Evolutionary conservation across 2,888 invertebrate genomes (phyloP), one percentile per base, ranked within the genome.

Genomic region (Rhodophaea formosa): DNA sequence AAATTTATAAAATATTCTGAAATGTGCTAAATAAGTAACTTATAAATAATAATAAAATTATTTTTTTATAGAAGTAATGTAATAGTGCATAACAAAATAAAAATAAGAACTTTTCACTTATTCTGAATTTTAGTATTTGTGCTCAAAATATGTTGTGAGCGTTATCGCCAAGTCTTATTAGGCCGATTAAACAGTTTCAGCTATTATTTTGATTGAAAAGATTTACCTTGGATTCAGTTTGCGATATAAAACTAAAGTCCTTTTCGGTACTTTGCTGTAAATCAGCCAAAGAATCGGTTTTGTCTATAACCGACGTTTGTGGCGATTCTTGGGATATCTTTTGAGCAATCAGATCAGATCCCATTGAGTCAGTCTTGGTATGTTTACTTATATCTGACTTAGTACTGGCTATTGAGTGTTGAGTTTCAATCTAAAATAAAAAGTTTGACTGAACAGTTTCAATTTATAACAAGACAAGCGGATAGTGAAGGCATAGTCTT

Each of bases 161-260:
- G 14, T 51, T 39, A 39, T 51, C 51, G 51, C 51, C 35, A 51
- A 51, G 6, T 51, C 2, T 12, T 2, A 12, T 14, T 44, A n/a
- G 29, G 29, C 29, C 42, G 35, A 42, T 53, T n/a, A 12, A 8
- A 45, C 14, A 45, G 8, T 17, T 10, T 5, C 17, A 17, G 8
- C 7, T n/a, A 12, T 23, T 46, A 46, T 7, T 12, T n/a, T 29
- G 45, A 58, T 42, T 52, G n/a, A 55, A 57, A 35, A 55, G 54
- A 17, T 43, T 62, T 75, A 90, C 91, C 83, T 90, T 92, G 14
- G 92, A 92, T 71, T 92, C 92, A 56, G 91, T 90, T 72, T 91
- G 91, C 5, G 92, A 91, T 39, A 91, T 72, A 69, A 87, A 90
- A 70, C 91, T 91, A 61, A 86, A 82, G 58, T 91, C 91, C 72